Conservation (phyloP, 2,113 vertebrate species). For the Nerophis lumbriciformis region DNA sequence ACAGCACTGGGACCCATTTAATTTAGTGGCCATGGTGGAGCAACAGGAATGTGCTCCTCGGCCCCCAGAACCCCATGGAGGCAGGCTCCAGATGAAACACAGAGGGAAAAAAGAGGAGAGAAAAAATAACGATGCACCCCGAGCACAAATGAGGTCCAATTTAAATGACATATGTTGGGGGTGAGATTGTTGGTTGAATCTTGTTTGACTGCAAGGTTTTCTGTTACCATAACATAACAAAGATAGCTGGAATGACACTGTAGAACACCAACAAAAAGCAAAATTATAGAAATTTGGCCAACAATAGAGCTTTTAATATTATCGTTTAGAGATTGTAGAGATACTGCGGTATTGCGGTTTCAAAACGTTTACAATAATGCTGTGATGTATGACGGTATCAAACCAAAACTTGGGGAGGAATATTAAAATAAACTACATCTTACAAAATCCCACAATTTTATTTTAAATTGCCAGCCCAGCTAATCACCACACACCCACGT, state of each 20-base stretch:
- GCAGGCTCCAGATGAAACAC: constrained; percentile 37
- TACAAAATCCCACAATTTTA: too few relatives aligned
- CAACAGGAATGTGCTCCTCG: constrained; percentile 49
- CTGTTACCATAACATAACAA: constrained; percentile 22
- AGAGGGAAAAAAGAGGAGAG: constrained; percentile 12
- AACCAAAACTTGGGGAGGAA: too few relatives aligned
- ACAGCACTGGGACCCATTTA: constrained; percentile 32
- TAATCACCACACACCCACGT: too few relatives aligned
- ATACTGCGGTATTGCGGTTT: too few relatives aligned
- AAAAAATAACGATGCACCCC: not conserved
- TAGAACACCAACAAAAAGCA: not conserved
- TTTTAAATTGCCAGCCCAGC: too few relatives aligned
- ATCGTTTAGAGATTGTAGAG: too few relatives aligned
- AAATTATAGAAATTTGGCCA: too few relatives aligned
- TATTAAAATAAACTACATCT: too few relatives aligned
- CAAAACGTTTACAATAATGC: too few relatives aligned
- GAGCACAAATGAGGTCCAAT: not conserved
- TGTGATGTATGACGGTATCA: too few relatives aligned
- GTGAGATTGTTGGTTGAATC: not conserved
- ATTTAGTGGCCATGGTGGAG: constrained; percentile 39
- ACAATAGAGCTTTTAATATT: too few relatives aligned
- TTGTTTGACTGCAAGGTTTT: not conserved
- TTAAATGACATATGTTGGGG: constrained; percentile 2
- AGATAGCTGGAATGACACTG: not conserved
- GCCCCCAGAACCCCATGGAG: constrained; percentile 37